Base-by-base conservation (phyloP, 2,888 invertebrate genomes). In the Linyphia triangularis region DNA sequence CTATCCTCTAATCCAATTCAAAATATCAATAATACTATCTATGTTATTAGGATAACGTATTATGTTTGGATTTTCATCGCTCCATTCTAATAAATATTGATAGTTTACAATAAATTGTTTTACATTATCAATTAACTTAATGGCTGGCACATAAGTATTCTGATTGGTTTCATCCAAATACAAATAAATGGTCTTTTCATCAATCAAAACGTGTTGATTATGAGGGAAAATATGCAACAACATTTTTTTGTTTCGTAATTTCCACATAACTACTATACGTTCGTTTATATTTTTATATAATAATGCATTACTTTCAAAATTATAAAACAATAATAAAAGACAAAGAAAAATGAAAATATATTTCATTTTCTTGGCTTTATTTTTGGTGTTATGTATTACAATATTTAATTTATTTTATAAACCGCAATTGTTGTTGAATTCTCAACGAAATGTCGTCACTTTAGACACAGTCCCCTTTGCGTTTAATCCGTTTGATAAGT, bases 241-340 rank as follows among this genome's bases (percentile, higher is more conserved):
- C n/a, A 10, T 33, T 75, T 33, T 33, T 0, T 75, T 19, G 33
- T 75, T 61, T 13, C 22, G 30, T 4, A 75, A 22, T 33, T 59
- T 75, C 75, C 75, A 75, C 16, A 30, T n/a, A 57, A 75, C 19
- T 2, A 59, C 33, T 16, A 75, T 7, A 0, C 59, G 57, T 33
- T 75, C 75, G 37, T 75, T 75, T 0, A 59, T n/a, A 30, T 33
- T 33, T 59, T 28, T 33, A 22, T 10, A 22, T 1, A 59, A 33
- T n/a, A 57, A 75, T 33, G 22, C 19, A 1, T 30, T 59, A 6
- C 22, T 75, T 22, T 75, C 59, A 75, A 75, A 75, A 33, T 75
- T 16, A 59, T 75, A 75, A 13, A 75, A 75, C 13, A 75, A 75
- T 75, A 75, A 75, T 75, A 75, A 75, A 75, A 75, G 75, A 75